Base-by-base conservation (phyloP, 2,888 invertebrate genomes). In the Helleia helle region DNA sequence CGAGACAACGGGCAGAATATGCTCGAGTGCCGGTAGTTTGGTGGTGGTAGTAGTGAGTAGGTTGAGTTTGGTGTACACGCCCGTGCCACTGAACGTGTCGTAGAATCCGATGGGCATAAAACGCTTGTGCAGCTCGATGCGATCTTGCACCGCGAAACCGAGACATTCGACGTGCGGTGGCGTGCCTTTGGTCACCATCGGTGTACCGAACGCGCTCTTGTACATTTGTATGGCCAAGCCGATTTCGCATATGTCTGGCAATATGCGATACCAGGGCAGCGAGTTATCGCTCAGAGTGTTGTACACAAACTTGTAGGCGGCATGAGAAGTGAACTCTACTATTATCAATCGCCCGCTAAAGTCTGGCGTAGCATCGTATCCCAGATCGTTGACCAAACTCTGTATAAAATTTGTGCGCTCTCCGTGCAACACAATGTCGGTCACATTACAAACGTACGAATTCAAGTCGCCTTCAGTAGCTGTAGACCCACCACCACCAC, bases 221-320 rank as follows among this genome's bases (percentile, higher is more conserved):
- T 36, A 36, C n/a, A 36, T 36, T 36, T 36, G 25, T 4, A 36
- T 36, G 8, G 36, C 36, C 36, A 36, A 18, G 18, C 25, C 36
- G 36, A 36, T 36, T 36, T 36, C 36, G 13, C 36, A 36, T 18
- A 36, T 36, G 25, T 36, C 18, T 36, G 36, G 36, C 36, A 36
- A 18, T 4, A 36, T 9, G 9, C 7, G 17, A 34, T 36, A 36
- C 34, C 34, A 36, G 11, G 18, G 34, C 17, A 18, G 22, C 22
- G 18, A 36, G 34, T 18, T 36, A 22, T 36, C 18, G 8, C 34
- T 36, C 34, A 18, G 18, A 6, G 34, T 6, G 6, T 22, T 22
- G 34, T 36, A 36, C 34, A 36, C 34, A 22, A 36, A 22, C 9
- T 36, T 36, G 22, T 36, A 36, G 11, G 34, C 18, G 17, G 34